Base-by-base conservation (phyloP, 2,797 vertebrate genomes). In the Sternotherus odoratus region DNA sequence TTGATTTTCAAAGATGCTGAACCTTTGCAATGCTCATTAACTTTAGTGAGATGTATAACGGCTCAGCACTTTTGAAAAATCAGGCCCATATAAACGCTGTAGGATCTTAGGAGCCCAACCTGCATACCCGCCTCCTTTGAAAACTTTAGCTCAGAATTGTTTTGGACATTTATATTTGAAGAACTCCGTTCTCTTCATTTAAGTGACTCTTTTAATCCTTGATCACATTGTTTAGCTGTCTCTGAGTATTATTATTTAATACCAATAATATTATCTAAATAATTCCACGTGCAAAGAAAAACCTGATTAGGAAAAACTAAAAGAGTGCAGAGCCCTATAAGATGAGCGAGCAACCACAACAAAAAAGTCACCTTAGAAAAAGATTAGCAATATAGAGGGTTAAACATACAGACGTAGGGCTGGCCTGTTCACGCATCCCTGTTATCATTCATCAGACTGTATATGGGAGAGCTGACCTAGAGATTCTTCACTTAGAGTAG, bases 401-500 rank as follows among this genome's bases (percentile, higher is more conserved):
- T 54, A 50, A 66, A 84, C 12, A 43, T 33, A 56, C 30, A 0
- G 21, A 72, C 74, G 39, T 83, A 0, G 0, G 87, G 77, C 51
- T 87, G 86, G 74, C n/a, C 91, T 82, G 72, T 91, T 88, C 91
- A 78, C 83, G 89, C 57, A 82, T 60, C 77, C 51, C 83, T 4
- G 77, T 0, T 17, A 77, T 82, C 51, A 87, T 19, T 66, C 80
- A 43, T 4, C n/a, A 36, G 3, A 89, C 56, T 87, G 83, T 56
- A 85, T 92, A 87, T 43, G 43, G n/a, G 79, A 72, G 53, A 91
- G 94, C 78, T 80, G 89, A 28, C 12, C 63, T 69, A 78, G 83
- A 49, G 75, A 79, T 54, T 96, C 77, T 88, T 89, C 53, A 11
- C 83, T 92, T 89, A 50, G 82, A 50, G 51, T 2, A 75, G 54